phyloP scores from a whole-genome alignment of 37 sponge, comb jelly and placozoan species.

The Lycopodina hypogea region DNA sequence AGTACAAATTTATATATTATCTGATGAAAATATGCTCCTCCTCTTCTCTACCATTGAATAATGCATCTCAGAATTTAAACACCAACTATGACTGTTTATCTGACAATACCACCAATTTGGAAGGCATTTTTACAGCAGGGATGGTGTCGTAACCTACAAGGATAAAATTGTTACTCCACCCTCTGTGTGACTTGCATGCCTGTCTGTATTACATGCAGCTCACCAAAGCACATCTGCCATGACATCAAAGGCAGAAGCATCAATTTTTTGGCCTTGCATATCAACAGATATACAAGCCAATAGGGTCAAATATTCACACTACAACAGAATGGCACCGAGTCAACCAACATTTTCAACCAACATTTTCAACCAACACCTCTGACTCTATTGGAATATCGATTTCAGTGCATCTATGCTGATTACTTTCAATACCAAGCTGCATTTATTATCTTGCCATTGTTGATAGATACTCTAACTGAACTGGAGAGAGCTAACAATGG shows the following conservation, averaged over 20 bases:
- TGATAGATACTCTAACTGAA: conserved; percentile 43
- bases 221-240: conserved; percentile 20
- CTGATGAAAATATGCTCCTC: conserved; percentile 5
- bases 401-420: conserved; percentile 44
- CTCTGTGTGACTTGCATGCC: too few species aligned
- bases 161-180: too few species aligned
- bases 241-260: too few species aligned
- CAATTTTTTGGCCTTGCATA: conserved; percentile 49
- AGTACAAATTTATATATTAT: not conserved
- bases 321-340: conserved; percentile 40
- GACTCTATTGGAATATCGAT: conserved; percentile 23
- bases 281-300: conserved; percentile 41
- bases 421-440: conserved; percentile 46
- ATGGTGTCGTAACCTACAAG: too few species aligned
- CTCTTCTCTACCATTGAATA: not conserved
- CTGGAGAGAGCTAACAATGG: conserved; percentile 35
- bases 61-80: too few species aligned
- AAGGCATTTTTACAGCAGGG: too few species aligned
- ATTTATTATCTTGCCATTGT: conserved; percentile 24
- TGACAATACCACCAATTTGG: not conserved
- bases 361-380: conserved; percentile 36
- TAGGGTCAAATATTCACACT: conserved; percentile 36
- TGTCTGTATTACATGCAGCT: conserved; percentile 18
- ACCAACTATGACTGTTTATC: not conserved
- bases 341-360: conserved; percentile 32